These are phyloP conservation scores for Ceratina australensis DNA, from an alignment of 1,140 invertebrate species.

Conservation along the genomic window DNA sequence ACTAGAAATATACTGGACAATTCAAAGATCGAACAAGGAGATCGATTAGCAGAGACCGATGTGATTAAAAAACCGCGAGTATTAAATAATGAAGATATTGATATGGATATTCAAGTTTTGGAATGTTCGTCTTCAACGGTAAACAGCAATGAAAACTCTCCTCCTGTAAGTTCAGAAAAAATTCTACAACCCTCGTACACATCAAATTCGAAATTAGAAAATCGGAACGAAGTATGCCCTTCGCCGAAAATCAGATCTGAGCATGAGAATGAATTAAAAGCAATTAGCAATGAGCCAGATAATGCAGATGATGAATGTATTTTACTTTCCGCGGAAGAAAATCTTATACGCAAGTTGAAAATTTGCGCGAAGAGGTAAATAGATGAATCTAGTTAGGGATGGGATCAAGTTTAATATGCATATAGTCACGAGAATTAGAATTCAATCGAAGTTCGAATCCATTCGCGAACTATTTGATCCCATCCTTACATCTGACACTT, in stretches of 20 bases:
- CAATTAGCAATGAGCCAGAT: too few species aligned
- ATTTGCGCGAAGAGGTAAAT: conserved; percentile 44
- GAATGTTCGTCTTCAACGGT: not conserved
- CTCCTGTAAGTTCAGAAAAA: not conserved
- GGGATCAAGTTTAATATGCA: too few species aligned
- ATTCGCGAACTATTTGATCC: too few species aligned
- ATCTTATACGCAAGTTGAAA: conserved; percentile 48
- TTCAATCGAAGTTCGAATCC: too few species aligned
- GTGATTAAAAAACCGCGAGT: not conserved
- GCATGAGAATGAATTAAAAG: not conserved
- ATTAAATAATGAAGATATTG: not conserved
- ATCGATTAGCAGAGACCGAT: not conserved
- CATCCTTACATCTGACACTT: too few species aligned
- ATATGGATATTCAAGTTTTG: not conserved
- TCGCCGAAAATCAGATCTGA: not conserved
- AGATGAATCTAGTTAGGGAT: not conserved
- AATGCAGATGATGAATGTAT: not conserved
- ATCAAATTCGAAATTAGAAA: conserved; percentile 10
- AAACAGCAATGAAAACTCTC: not conserved
- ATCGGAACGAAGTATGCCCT: not conserved
- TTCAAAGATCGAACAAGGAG: not conserved
- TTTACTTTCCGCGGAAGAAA: not conserved
- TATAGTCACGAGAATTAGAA: too few species aligned
- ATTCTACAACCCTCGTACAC: not conserved
- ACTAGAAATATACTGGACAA: not conserved